Percentiles rank a stretch among this genome's conserved stretches.
phyloP scores from a whole-genome alignment of 35 echinoderm and acorn worm genomes.

The Anneissia japonica region DNA sequence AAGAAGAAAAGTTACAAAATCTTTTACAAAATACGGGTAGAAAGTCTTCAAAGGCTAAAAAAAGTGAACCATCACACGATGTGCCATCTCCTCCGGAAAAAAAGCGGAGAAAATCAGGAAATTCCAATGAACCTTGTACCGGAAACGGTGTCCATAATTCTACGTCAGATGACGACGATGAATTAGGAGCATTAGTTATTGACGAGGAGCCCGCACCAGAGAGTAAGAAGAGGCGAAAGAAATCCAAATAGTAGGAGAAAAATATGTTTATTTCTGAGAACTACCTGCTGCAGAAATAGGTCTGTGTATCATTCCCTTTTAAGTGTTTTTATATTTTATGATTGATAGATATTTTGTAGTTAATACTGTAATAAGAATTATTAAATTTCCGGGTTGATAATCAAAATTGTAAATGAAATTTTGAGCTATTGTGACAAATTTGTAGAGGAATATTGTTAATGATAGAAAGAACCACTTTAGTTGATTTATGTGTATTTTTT shows the following conservation, averaged over 20 bases:
- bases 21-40: background rate
- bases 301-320: background rate
- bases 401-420: background rate
- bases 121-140: background rate
- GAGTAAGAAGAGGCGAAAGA: background rate
- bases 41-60: background rate
- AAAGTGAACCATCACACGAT: background rate
- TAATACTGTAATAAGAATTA: background rate
- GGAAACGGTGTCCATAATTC: background rate
- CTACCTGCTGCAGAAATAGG: too few relatives aligned
- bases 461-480: too few relatives aligned
- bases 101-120: background rate
- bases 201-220: background rate
- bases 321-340: background rate
- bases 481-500: too few relatives aligned
- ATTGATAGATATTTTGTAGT: background rate
- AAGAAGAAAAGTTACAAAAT: constrained; percentile 11
- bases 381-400: background rate
- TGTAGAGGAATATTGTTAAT: too few relatives aligned
- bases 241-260: background rate
- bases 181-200: background rate
- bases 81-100: background rate
- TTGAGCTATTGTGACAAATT: background rate
- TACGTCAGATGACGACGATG: background rate
- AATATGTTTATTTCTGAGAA: background rate